Evolutionary conservation across 2,113 vertebrate genomes (phyloP).

Genomic region (Oriolus oriolus): DNA sequence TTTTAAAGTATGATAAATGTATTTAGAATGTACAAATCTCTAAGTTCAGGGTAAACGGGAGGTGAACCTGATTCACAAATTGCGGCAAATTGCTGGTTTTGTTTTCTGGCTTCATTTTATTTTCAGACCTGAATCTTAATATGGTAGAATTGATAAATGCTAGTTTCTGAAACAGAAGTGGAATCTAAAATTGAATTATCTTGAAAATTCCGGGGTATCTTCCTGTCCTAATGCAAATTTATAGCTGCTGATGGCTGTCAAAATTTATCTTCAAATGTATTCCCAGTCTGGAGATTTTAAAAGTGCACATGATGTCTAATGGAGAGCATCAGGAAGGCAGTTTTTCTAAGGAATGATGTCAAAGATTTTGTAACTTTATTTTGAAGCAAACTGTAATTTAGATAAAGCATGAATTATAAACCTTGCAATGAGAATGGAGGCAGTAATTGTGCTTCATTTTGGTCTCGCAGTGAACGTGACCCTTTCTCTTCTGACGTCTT

Average conservation of each 20-base stretch:
- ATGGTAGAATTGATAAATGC: neutral
- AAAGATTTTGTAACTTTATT: neutral
- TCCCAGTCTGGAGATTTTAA: neutral
- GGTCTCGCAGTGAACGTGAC: neutral
- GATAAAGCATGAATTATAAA: neutral
- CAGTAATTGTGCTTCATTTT: neutral
- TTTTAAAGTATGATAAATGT: neutral
- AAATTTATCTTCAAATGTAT: neutral
- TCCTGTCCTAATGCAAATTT: neutral
- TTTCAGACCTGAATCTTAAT: neutral
- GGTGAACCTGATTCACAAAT: neutral
- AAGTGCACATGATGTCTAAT: neutral
- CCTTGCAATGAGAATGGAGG: neutral
- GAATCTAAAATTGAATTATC: neutral
- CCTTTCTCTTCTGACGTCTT: neutral
- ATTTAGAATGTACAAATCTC: neutral
- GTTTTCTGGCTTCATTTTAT: neutral
- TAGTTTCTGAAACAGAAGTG: neutral
- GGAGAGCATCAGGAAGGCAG: neutral
- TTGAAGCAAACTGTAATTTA: neutral
- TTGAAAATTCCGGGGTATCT: neutral
- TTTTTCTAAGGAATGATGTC: neutral
- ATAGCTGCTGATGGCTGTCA: neutral
- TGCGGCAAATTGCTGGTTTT: accelerated
- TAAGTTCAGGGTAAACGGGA: neutral